A percentile compares a stretch with the other conserved stretches of the same genome.
These are phyloP conservation scores for Watsonalla binaria DNA, from an alignment of 2,888 invertebrate genomes.

Conservation along the genomic window DNA sequence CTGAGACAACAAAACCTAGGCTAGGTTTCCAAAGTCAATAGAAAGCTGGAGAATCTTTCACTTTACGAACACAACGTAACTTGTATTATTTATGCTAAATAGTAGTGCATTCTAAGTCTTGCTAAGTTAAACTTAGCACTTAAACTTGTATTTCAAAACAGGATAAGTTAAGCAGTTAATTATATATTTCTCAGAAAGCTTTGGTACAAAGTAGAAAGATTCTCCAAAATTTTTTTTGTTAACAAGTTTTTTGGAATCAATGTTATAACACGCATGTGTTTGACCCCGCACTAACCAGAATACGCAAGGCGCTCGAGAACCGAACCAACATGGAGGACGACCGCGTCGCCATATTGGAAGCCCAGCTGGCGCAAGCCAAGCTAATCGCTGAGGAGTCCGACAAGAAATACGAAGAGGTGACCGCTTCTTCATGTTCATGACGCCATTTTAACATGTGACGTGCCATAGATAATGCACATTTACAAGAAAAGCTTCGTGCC, in stretches of 20 bases:
- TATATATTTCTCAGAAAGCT: no score
- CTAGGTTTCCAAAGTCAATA: background rate
- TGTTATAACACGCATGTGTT: slow-evolving; percentile 78
- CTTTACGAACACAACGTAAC: background rate
- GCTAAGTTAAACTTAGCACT: no score
- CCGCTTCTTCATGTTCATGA: slow-evolving; percentile 41
- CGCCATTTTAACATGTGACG: slow-evolving; percentile 19
- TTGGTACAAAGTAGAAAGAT: background rate
- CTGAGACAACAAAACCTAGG: slow-evolving; percentile 6
- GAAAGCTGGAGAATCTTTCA: slow-evolving; percentile 2
- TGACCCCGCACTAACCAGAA: slow-evolving; percentile 84
- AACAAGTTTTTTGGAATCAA: slow-evolving; percentile 39
- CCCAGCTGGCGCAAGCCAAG: slow-evolving; percentile 98
- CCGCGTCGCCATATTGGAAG: slow-evolving; percentile 97
- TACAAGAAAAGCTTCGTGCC: background rate
- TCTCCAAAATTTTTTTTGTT: background rate
- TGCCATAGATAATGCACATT: slow-evolving; percentile 3
- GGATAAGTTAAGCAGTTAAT: no score
- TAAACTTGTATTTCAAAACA: no score
- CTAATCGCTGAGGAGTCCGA: slow-evolving; percentile 99
- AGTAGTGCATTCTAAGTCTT: background rate
- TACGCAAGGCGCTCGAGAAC: slow-evolving; percentile 99
- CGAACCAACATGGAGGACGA: slow-evolving; percentile 99
- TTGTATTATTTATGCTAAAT: background rate
- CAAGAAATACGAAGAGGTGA: slow-evolving; percentile 99